Percentiles rank a stretch among this genome's conserved stretches.
Evolutionary conservation across 2,113 vertebrate genomes (phyloP).

Genomic region (Glareola pratincola): DNA sequence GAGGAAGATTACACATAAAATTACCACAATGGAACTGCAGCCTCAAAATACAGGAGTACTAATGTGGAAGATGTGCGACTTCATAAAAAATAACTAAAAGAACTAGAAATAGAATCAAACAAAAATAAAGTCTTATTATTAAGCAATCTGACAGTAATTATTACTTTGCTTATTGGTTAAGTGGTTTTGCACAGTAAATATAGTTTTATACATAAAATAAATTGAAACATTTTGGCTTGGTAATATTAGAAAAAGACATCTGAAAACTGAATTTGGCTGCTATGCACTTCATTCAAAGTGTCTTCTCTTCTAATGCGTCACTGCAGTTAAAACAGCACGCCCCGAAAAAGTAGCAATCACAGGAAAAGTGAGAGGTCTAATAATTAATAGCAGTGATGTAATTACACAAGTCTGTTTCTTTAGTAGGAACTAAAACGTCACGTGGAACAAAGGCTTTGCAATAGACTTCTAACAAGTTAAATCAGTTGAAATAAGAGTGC

Average conservation of each 20-base stretch:
- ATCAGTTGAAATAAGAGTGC: background rate
- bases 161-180: background rate
- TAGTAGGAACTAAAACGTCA: slow-evolving; percentile 17
- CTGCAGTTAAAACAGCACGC: background rate
- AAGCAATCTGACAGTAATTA: background rate
- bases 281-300: background rate
- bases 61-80: background rate
- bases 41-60: background rate
- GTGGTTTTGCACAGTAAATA: background rate
- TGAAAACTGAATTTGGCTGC: background rate
- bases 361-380: slow-evolving; percentile 17
- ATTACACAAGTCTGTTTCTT: slow-evolving; percentile 22
- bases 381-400: slow-evolving; percentile 36
- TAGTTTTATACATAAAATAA: background rate
- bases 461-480: background rate
- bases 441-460: slow-evolving; percentile 1
- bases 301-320: background rate
- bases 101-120: background rate
- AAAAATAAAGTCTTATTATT: background rate
- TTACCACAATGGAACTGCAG: background rate
- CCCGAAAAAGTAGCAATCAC: background rate
- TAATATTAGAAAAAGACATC: background rate
- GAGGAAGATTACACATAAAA: background rate
- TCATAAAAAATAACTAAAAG: background rate
- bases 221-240: background rate